Percentiles rank a stretch among this genome's conserved stretches.
Conservation (phyloP, 2,113 vertebrate genomes). For the Sporophila hypoxantha region DNA sequence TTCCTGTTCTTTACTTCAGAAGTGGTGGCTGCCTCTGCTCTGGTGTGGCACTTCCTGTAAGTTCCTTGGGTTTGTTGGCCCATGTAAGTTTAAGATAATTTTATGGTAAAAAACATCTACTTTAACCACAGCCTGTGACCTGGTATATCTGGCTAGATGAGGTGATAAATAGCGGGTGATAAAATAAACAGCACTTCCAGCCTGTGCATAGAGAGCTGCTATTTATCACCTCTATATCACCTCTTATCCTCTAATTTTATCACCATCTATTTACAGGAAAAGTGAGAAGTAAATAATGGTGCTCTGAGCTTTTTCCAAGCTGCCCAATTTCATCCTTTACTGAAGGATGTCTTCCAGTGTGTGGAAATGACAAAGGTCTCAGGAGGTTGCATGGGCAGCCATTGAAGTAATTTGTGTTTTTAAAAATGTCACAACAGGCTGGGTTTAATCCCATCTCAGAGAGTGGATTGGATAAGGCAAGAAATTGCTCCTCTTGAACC, state of each 20-base stretch:
- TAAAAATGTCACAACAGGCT: too few relatives aligned
- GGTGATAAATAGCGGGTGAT: too few relatives aligned
- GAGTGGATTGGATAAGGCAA: too few relatives aligned
- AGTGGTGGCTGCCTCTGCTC: not conserved
- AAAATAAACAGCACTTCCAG: too few relatives aligned
- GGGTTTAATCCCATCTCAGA: too few relatives aligned
- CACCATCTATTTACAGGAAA: not conserved
- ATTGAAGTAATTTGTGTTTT: too few relatives aligned
- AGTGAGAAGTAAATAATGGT: not conserved
- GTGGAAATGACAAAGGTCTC: too few relatives aligned
- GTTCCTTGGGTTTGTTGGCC: conserved; percentile 10
- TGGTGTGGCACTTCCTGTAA: not conserved
- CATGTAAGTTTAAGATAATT: not conserved
- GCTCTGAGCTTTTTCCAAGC: not conserved
- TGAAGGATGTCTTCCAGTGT: not conserved
- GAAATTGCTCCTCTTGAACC: too few relatives aligned
- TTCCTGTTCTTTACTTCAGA: conserved; percentile 7
- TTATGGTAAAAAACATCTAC: not conserved
- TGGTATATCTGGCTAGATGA: not conserved
- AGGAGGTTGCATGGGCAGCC: too few relatives aligned
- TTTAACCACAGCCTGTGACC: not conserved
- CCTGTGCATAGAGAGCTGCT: not conserved
- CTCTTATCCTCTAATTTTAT: not conserved
- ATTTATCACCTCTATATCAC: not conserved
- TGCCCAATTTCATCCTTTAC: not conserved